These are phyloP conservation scores for Knipowitschia caucasica DNA, from an alignment of 2,797 vertebrate genomes.

Conservation along the genomic window DNA sequence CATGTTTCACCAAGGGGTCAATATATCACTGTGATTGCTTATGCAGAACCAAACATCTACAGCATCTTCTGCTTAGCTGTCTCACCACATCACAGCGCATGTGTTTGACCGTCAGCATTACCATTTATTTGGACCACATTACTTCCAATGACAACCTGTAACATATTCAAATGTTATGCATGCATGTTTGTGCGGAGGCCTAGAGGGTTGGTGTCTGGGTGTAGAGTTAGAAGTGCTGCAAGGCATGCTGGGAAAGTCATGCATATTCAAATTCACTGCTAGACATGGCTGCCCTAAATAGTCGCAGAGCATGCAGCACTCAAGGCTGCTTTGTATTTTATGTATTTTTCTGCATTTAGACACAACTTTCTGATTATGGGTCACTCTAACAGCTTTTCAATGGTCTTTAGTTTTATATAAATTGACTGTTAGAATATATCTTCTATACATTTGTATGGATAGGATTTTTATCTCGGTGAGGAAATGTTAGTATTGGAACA, in stretches of 20 bases:
- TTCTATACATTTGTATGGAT: too few relatives aligned
- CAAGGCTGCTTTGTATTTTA: slow-evolving; percentile 67
- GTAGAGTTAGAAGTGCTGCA: slow-evolving; percentile 57
- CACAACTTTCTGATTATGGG: slow-evolving; percentile 62
- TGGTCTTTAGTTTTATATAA: not conserved
- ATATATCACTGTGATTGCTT: not conserved
- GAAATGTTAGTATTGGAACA: too few relatives aligned
- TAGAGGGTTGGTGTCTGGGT: slow-evolving; percentile 53
- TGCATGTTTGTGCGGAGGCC: slow-evolving; percentile 53
- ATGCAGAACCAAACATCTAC: not conserved
- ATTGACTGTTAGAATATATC: too few relatives aligned
- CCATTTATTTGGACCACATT: slow-evolving; percentile 33
- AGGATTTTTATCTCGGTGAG: too few relatives aligned
- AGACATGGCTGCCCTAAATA: slow-evolving; percentile 81
- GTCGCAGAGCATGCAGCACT: slow-evolving; percentile 72
- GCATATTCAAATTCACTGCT: slow-evolving; percentile 83
- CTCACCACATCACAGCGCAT: not conserved
- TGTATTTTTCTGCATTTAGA: slow-evolving; percentile 47
- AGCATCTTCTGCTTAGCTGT: not conserved
- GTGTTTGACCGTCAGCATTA: slow-evolving; percentile 2
- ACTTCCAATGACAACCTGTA: slow-evolving; percentile 67
- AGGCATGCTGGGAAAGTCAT: slow-evolving; percentile 75
- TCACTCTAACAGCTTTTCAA: slow-evolving; percentile 60
- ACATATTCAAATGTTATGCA: slow-evolving; percentile 79
- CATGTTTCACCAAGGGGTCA: not conserved